Base-by-base conservation (phyloP, 2,113 vertebrate species). In the Rhinolophus sinicus region DNA sequence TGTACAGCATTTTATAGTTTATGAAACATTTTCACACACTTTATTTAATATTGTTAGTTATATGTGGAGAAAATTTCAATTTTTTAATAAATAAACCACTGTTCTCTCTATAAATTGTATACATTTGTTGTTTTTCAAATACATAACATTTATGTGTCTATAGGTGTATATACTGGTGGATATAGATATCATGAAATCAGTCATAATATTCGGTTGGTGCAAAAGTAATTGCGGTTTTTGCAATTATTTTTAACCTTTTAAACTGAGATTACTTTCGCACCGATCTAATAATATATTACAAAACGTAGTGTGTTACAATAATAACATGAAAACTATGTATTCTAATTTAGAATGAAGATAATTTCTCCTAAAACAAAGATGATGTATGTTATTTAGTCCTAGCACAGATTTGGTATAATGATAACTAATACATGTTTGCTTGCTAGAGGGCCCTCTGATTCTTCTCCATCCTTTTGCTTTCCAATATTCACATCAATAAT, bases 1-100 rank as follows among this genome's bases (percentile, higher is more conserved):
- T 97, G 15, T 69, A 69, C 26, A 67, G 50, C 40, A 95, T 62
- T 92, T 73, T 90, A 92, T 62, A 96, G 26, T 84, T 97, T 96
- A 76, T 8, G 73, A 90, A 90, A 24, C 6, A 91, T 67, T 93
- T 94, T 94, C 26, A 78, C 15, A 91, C 52, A 86, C 1, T 91
- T 94, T 88, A 62, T 80, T 90, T 90, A 94, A 90, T 54, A 83
- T 18, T 87, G 8, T 88, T 60, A 84, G 16, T 30, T 95, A 96
- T 60, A 50, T 96, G 13, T 92, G 44, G 38, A 94, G 44, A 77
- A 15, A 73, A 96, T 50, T 69, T 40, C 15, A 96, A 72, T 22
- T 77, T 88, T 83, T 81, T 40, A 94, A 78, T 94, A 87, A 93
- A n/a, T 58, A 87, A 94, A 84, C 11, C 24, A 86, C 3, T 40